Evolutionary conservation across 92 coral and sea anemone genomes (phyloP), one percentile per base, ranked within the genome.

Genomic region (Virgularia gustaviana): DNA sequence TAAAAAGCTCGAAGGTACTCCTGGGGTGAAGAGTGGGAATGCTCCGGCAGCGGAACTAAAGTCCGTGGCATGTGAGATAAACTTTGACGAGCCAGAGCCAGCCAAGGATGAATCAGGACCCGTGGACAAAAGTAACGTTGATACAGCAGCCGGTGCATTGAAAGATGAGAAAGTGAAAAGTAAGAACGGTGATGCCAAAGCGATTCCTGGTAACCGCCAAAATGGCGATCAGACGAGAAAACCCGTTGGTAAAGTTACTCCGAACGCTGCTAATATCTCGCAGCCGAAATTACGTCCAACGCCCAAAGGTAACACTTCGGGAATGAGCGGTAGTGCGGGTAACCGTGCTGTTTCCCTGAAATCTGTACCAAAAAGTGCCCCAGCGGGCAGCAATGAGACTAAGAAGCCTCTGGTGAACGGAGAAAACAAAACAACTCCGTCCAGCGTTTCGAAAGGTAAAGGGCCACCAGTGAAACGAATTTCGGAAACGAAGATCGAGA

Each of bases 81-180:
- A 49, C 38, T 68, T 68, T 59, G 75, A 68, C 9, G 75, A 68
- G 8, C 73, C 73, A 15, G 73, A 3, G 32, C 36, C 36, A 38
- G 3, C 58, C 10, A 22, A 52, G 58, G 58, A 52, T 15, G 15
- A 22, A 3, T 22, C 58, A 6, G 58, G 28, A 33, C 3, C 2
- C 1, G 28, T 22, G 29, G 30, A 52, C 31, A 47, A 25, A 15
- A 3, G 3, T 47, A 25, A 47, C 6, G n/a, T n/a, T n/a, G n/a
- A n/a, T n/a, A n/a, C n/a, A n/a, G n/a, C n/a, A n/a, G n/a, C n/a
- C n/a, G n/a, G n/a, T n/a, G n/a, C n/a, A n/a, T n/a, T n/a, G n/a
- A 47, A 25, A 47, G 22, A 15, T 47, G 55, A 3, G 15, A 15
- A 15, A 15, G 4, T 15, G 18, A 2, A 28, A 4, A 52, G 31